Evolutionary conservation across 2,888 invertebrate genomes (phyloP).

Genomic region (Portevinia maculata): DNA sequence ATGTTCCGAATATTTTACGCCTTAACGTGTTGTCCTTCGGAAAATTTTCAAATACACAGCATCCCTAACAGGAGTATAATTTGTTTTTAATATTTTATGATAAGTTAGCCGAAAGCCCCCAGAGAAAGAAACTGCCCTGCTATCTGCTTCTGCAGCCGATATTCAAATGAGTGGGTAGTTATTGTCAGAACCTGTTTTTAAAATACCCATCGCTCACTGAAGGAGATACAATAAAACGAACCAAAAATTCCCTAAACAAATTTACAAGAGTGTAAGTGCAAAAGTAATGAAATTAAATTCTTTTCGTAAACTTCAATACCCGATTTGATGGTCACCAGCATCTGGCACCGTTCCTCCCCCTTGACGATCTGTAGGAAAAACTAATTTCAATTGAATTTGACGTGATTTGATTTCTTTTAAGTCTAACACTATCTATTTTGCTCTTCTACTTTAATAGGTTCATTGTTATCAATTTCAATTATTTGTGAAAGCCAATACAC

Average conservation of each 20-base stretch:
- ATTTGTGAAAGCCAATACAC: neutral
- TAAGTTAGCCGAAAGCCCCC: conserved; percentile 40
- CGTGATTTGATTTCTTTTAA: conserved; percentile 2
- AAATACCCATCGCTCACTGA: neutral
- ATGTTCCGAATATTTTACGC: neutral
- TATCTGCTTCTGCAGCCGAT: conserved; percentile 42
- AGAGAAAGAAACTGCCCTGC: neutral
- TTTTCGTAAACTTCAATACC: conserved; percentile 16
- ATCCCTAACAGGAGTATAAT: conserved; percentile 67
- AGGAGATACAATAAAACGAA: conserved; percentile 9
- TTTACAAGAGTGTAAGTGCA: conserved; percentile 64
- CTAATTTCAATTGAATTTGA: conserved; percentile 22
- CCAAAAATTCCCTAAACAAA: conserved; percentile 47
- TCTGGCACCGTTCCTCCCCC: neutral
- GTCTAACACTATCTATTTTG: conserved; percentile 6
- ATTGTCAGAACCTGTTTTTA: conserved; percentile 2
- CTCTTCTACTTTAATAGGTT: conserved; percentile 18
- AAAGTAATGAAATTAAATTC: conserved; percentile 68
- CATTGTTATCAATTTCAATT: conserved; percentile 26
- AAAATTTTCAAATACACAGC: conserved; percentile 43
- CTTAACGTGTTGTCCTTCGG: neutral
- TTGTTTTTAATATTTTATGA: conserved; percentile 72
- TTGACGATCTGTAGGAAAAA: conserved; percentile 14
- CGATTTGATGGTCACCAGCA: neutral
- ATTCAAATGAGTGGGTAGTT: conserved; percentile 16